A percentile compares a stretch with the other conserved stretches of the same genome.
These are phyloP conservation scores for Pangasius krempfi DNA, from an alignment of 2,797 vertebrate species.

Conservation along the genomic window DNA sequence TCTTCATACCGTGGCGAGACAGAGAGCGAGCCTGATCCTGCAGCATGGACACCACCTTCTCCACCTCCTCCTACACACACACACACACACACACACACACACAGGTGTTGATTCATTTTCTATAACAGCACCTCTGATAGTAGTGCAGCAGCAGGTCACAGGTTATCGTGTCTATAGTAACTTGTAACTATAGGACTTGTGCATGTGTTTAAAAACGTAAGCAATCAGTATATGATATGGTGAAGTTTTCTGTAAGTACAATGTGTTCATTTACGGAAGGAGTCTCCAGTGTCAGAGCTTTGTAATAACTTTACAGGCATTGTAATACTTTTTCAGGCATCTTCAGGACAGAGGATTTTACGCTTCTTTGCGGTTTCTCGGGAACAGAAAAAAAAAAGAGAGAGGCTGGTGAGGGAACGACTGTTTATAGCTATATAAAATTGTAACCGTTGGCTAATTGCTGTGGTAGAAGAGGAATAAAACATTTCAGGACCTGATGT, in stretches of 20 bases:
- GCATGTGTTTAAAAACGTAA: no score
- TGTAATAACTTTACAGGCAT: neutral
- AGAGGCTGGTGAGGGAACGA: neutral
- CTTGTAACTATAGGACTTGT: no score
- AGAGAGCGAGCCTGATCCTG: slow-evolving; percentile 91
- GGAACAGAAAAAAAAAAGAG: neutral
- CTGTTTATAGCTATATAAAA: neutral
- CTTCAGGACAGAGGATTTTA: neutral
- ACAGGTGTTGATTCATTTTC: neutral
- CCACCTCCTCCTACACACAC: slow-evolving; percentile 88
- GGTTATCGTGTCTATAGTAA: neutral
- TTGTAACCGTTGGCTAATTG: neutral
- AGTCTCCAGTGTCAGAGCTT: neutral
- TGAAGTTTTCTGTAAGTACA: no score
- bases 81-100: slow-evolving; percentile 33
- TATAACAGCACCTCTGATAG: no score
- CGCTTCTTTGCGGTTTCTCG: neutral
- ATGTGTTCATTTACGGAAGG: no score
- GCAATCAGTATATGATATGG: no score
- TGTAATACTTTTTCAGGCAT: no score
- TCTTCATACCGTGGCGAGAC: slow-evolving; percentile 91
- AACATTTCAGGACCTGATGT: neutral
- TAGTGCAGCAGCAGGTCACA: neutral
- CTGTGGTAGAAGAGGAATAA: neutral
- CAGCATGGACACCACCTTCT: slow-evolving; percentile 90